These are phyloP conservation scores for Barnardius zonarius DNA, from an alignment of 2,113 vertebrate species.

Conservation along the genomic window DNA sequence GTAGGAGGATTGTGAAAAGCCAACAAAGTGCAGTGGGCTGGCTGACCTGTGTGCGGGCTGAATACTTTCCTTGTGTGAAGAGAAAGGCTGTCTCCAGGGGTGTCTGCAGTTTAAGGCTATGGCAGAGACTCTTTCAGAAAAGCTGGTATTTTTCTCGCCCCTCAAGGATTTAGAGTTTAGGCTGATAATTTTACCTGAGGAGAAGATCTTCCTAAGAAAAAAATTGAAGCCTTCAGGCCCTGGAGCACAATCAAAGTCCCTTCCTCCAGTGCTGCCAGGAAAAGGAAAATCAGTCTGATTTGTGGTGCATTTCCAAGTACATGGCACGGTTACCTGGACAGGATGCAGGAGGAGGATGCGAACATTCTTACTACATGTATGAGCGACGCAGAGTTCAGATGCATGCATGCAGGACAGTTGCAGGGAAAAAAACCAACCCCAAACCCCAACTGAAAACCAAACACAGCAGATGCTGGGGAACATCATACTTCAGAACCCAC, in stretches of 20 bases:
- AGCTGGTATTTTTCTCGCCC: neutral
- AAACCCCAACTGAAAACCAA: neutral
- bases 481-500: neutral
- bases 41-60: fast-evolving
- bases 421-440: neutral
- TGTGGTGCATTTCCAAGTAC: neutral
- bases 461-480: neutral
- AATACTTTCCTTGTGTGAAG: neutral
- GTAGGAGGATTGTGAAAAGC: constrained; percentile 64
- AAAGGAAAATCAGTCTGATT: neutral
- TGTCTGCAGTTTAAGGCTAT: neutral
- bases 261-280: neutral
- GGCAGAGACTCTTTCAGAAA: constrained; percentile 12
- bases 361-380: neutral
- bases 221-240: neutral
- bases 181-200: neutral
- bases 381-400: neutral
- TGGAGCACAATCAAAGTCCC: neutral
- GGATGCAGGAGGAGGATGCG: neutral
- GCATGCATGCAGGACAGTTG: neutral
- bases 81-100: neutral
- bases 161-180: neutral
- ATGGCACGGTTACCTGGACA: neutral
- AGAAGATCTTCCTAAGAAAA: neutral
- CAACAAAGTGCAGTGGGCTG: constrained; percentile 13